Percentiles rank a stretch among this genome's conserved stretches.
Conservation (phyloP, 2,888 invertebrate genomes). For the Nomada goodeniana region DNA sequence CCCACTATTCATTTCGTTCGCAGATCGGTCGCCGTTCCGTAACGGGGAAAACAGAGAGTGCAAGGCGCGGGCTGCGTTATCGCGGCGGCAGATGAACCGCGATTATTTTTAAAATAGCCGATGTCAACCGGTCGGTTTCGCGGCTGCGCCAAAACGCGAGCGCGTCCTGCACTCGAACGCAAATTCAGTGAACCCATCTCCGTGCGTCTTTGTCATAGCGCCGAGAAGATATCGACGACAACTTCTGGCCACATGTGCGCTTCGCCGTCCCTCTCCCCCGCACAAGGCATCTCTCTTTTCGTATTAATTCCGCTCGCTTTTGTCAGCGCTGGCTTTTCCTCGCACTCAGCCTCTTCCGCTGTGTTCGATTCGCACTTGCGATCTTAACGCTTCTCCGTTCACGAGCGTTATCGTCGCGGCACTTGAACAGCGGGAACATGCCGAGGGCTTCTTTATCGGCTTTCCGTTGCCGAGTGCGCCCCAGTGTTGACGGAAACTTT, state of each 20-base stretch:
- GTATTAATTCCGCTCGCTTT: slow-evolving; percentile 47
- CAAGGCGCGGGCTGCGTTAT: neutral
- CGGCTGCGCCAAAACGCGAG: slow-evolving; percentile 63
- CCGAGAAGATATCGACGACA: slow-evolving; percentile 74
- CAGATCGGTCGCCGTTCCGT: too few relatives aligned
- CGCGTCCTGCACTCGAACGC: slow-evolving; percentile 24
- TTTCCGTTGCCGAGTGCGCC: slow-evolving; percentile 19
- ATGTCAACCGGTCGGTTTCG: slow-evolving; percentile 48
- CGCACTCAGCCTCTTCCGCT: slow-evolving; percentile 28
- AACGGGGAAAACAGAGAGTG: neutral
- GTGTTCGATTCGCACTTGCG: slow-evolving; percentile 50
- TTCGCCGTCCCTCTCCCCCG: slow-evolving; percentile 11
- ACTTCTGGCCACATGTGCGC: slow-evolving; percentile 78
- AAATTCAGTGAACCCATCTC: slow-evolving; percentile 76
- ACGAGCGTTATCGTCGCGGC: slow-evolving; percentile 27
- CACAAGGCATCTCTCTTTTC: slow-evolving; percentile 20
- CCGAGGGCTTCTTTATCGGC: slow-evolving; percentile 37
- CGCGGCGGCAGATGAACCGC: slow-evolving; percentile 11
- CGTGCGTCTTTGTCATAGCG: slow-evolving; percentile 62
- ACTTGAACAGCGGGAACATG: slow-evolving; percentile 8
- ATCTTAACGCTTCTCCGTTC: slow-evolving; percentile 53
- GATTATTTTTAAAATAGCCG: slow-evolving; percentile 57
- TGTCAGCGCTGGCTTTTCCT: slow-evolving; percentile 50
- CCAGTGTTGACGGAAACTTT: slow-evolving; percentile 21
- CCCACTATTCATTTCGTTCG: neutral